Base-by-base conservation (phyloP, 2,888 invertebrate species). In the Cryptosula pallasiana region DNA sequence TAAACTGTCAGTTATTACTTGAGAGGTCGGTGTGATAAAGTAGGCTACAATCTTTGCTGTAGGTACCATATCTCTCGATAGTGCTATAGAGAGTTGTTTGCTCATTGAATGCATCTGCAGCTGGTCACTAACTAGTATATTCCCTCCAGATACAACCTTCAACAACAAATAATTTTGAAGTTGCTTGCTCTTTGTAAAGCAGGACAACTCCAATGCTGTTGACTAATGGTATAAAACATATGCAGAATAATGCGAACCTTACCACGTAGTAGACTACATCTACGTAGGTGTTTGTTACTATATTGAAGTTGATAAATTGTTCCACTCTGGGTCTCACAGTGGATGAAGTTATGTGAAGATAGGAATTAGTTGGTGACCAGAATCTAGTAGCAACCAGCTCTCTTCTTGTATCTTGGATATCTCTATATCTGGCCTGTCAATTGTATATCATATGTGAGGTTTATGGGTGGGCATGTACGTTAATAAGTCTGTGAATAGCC, bases 261-360 rank as follows among this genome's bases (percentile, higher is more conserved):
- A 87, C 90, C 69, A 95, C 86, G 80, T 94, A 96, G 81, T 92
- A 92, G 86, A 95, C 94, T 54, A 89, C 88, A 75, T 94, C 92
- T 82, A 94, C 89, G 86, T 89, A 92, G 85, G 92, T 94, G 84
- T 95, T 95, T 73, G 92, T 91, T 77, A 94, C 90, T 27, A 95
- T 92, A 81, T 95, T 95, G 82, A 96, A 91, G 73, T 95, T 90
- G 77, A 95, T 91, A 81, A 94, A 95, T 83, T 95, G 93, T 16
- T 95, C 94, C 20, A 95, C 94, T 88, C 92, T 85, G 1, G 94
- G 92, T 71, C 90, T 87, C 16, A 89, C 88, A 0, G 94, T 94
- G 75, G 91, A 92, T 0, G 94, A 94, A 2, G 89, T 88, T 23
- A 94, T 90, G 81, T 92, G 91, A 1, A 95, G 89, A 79, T 94